Conservation (phyloP, 2,797 vertebrate genomes). For the Loris lydekkerianus region DNA sequence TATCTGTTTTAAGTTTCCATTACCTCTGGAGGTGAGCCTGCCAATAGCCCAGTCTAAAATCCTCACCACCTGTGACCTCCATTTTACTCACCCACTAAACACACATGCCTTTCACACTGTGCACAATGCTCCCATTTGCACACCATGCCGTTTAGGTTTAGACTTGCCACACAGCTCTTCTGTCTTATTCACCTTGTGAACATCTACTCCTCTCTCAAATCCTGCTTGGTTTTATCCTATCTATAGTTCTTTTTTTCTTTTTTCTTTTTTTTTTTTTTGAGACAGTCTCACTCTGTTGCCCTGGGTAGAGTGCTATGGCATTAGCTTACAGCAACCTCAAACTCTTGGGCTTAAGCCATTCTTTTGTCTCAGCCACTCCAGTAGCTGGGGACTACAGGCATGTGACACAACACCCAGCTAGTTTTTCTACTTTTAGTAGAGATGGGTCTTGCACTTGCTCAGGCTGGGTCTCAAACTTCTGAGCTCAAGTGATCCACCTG, state of each 20-base stretch:
- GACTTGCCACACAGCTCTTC: background rate
- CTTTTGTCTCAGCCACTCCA: too few species aligned
- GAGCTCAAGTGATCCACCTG: too few species aligned
- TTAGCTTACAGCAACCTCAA: too few species aligned
- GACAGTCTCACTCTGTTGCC: too few species aligned
- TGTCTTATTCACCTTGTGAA: background rate
- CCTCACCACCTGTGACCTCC: background rate
- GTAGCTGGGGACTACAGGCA: too few species aligned
- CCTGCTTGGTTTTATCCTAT: background rate
- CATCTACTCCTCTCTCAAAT: constrained; percentile 6
- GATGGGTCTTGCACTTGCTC: too few species aligned
- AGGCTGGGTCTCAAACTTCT: too few species aligned
- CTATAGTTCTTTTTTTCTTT: background rate
- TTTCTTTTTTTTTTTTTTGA: too few species aligned
- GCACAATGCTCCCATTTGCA: background rate
- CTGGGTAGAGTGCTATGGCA: too few species aligned
- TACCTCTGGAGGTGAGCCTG: background rate
- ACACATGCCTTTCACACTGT: background rate
- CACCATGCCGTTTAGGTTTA: background rate
- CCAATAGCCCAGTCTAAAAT: background rate
- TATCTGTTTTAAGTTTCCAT: background rate
- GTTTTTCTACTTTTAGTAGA: too few species aligned
- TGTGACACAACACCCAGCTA: too few species aligned
- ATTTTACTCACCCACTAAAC: background rate
- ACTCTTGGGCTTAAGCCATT: too few species aligned